Evolutionary conservation across 1,140 invertebrate genomes (phyloP).

Genomic region (Cataglyphis hispanica): DNA sequence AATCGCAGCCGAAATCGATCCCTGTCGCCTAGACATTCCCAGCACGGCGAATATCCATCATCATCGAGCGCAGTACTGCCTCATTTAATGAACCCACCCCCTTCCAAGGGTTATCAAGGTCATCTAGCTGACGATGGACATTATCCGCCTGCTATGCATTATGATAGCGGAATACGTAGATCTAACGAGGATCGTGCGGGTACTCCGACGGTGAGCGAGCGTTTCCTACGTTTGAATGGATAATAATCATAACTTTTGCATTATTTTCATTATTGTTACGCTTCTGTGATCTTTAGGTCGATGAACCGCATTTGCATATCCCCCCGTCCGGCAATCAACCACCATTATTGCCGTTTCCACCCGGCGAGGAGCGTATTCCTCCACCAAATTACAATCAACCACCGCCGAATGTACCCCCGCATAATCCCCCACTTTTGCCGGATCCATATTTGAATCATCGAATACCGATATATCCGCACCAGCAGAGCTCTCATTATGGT

Average conservation of each 20-base stretch:
- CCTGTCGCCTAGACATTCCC: slow-evolving; percentile 82
- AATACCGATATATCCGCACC: slow-evolving; percentile 84
- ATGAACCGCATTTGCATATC: slow-evolving; percentile 84
- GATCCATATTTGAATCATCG: slow-evolving; percentile 84
- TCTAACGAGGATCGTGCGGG: slow-evolving; percentile 89
- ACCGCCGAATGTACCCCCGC: slow-evolving; percentile 81
- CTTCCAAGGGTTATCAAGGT: slow-evolving; percentile 80
- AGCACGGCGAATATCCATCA: slow-evolving; percentile 79
- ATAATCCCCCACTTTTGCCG: slow-evolving; percentile 82
- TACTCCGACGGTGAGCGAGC: slow-evolving; percentile 90
- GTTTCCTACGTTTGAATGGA: slow-evolving; percentile 11
- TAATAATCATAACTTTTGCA: not conserved
- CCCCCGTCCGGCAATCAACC: slow-evolving; percentile 77
- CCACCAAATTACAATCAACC: slow-evolving; percentile 82
- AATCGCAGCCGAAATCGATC: slow-evolving; percentile 82
- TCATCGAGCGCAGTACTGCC: slow-evolving; percentile 69
- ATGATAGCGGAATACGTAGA: slow-evolving; percentile 82
- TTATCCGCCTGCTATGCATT: slow-evolving; percentile 83
- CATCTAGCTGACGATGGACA: slow-evolving; percentile 79
- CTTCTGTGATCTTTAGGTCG: slow-evolving; percentile 77
- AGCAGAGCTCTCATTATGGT: slow-evolving; percentile 84
- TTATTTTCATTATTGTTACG: not conserved
- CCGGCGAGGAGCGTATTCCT: slow-evolving; percentile 83
- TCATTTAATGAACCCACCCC: slow-evolving; percentile 81
- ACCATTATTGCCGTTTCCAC: slow-evolving; percentile 83